phyloP scores from a whole-genome alignment of 2,113 vertebrate genomes.

The Notarius quadriscutis region DNA sequence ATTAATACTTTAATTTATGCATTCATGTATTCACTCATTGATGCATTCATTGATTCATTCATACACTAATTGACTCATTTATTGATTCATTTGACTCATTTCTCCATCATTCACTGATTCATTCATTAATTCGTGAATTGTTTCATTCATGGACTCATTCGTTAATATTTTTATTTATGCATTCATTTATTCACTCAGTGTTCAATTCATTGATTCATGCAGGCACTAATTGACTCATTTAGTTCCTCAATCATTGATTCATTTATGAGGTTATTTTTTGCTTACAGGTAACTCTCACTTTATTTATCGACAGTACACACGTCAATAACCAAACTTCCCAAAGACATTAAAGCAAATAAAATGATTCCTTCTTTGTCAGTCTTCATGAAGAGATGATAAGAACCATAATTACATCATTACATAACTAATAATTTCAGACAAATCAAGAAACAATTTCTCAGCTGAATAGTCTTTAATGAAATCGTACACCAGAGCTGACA shows the following conservation, averaged over 20 bases:
- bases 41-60: no score
- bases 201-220: background rate
- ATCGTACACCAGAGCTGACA: background rate
- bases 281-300: background rate
- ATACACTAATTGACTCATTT: no score
- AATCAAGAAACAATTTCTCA: background rate
- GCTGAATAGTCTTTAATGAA: constrained; percentile 1
- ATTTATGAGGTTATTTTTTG: background rate
- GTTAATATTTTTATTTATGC: no score
- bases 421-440: background rate
- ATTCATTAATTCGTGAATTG: background rate
- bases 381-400: background rate
- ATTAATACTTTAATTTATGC: background rate
- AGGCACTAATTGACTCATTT: background rate
- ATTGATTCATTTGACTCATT: no score
- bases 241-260: background rate
- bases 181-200: background rate
- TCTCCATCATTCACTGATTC: no score
- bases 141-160: background rate
- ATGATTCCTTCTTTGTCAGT: background rate
- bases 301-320: background rate
- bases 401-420: background rate
- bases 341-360: background rate
- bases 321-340: background rate
- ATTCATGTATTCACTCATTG: background rate